Conservation (phyloP, 2,113 vertebrate species). For the Lagopus muta region DNA sequence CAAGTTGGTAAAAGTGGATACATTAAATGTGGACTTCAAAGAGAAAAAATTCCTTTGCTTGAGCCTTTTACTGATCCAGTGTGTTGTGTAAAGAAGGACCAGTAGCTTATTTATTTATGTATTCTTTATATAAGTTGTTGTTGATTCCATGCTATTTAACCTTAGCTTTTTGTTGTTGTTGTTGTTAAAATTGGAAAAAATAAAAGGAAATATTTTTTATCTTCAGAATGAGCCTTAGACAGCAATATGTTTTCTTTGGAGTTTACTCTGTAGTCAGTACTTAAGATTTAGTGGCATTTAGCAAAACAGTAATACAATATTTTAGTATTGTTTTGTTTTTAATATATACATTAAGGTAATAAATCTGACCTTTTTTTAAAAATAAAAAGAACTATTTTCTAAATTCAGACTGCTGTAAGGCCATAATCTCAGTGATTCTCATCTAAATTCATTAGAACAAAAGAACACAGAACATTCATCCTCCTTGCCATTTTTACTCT, state of each 20-base stretch:
- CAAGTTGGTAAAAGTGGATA: not conserved
- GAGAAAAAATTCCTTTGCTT: not conserved
- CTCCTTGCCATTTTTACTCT: not conserved
- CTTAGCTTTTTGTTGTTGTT: not conserved
- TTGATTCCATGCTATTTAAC: not conserved
- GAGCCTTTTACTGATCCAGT: not conserved
- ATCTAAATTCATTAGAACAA: not conserved
- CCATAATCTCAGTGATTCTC: not conserved
- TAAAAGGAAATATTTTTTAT: not conserved
- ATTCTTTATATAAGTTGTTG: not conserved
- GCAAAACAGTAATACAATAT: not conserved
- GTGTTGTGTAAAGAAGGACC: not conserved
- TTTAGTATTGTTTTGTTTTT: not conserved
- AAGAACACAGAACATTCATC: not conserved
- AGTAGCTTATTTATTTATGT: not conserved
- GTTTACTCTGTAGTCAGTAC: not conserved
- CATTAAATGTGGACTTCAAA: constrained; percentile 17
- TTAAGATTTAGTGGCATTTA: not conserved
- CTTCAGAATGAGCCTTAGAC: not conserved
- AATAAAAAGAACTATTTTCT: not conserved
- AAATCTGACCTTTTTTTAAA: not conserved
- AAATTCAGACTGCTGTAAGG: not conserved
- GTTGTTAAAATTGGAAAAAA: not conserved
- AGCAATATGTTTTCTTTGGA: not conserved
- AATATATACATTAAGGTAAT: not conserved